A percentile compares a stretch with the other conserved stretches of the same genome.
phyloP scores from a whole-genome alignment of 2,888 invertebrate species.

The Plusia festucae region DNA sequence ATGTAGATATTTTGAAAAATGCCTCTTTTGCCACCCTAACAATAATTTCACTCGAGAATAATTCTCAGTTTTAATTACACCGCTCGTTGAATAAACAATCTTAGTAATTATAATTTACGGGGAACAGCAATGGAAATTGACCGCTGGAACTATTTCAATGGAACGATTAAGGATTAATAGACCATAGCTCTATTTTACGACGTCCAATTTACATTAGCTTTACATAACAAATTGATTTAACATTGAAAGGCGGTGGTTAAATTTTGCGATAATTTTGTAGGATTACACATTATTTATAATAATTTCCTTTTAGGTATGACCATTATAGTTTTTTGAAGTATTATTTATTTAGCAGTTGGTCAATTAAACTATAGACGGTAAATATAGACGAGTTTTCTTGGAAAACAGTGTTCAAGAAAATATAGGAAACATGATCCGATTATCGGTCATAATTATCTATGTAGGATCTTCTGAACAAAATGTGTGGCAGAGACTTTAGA shows the following conservation, averaged over 20 bases:
- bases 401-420: no score
- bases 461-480: no score
- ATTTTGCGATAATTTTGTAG: background rate
- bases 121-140: slow-evolving; percentile 44
- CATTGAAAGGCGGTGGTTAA: slow-evolving; percentile 10
- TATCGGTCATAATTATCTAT: no score
- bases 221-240: slow-evolving; percentile 22
- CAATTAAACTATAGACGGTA: no score
- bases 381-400: no score
- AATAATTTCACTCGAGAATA: slow-evolving; percentile 30
- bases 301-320: background rate
- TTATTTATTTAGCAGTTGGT: no score
- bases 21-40: slow-evolving; percentile 12
- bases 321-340: no score
- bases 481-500: no score
- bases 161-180: slow-evolving; percentile 55
- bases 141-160: slow-evolving; percentile 49
- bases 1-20: slow-evolving; percentile 9
- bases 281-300: background rate
- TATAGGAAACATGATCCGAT: no score
- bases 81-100: slow-evolving; percentile 33
- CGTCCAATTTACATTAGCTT: slow-evolving; percentile 34
- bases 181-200: slow-evolving; percentile 27
- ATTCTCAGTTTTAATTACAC: slow-evolving; percentile 39
- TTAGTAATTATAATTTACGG: slow-evolving; percentile 39